Evolutionary conservation across 2,113 vertebrate genomes (phyloP), one percentile per base, ranked within the genome.

Genomic region (Gallinago paraguaiae): DNA sequence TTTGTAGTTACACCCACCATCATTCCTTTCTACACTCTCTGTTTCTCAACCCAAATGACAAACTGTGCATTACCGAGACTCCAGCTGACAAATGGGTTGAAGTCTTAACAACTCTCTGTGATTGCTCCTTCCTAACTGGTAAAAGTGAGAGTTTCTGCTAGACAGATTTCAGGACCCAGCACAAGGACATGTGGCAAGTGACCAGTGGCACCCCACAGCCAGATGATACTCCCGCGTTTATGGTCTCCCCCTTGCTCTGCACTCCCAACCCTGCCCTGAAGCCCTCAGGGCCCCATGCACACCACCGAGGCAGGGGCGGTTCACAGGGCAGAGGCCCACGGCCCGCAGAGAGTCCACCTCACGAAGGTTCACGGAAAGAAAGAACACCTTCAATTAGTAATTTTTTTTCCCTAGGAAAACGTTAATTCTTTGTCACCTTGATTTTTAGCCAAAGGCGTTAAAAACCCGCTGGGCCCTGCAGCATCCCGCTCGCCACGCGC

Each of bases 91-190:
- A 4, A 5, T 0, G 2, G 27, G 27, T 0, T 2, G 3, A 20
- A 12, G 17, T 0, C 12, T 5, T 50, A 5, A 3, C 22, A 11
- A 7, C 5, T 0, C 33, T 1, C 10, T 0, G 24, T 0, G 43
- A 43, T 13, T 7, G 11, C 37, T 37, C 31, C 27, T 2, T 2
- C 3, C 0, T 9, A 30, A 6, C 3, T 0, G 15, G 2, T 0
- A 0, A 3, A 15, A 0, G 11, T 5, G 0, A 0, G 6, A 19
- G 27, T 5, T 20, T 24, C 7, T 5, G 6, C 48, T 3, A 0
- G 7, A 17, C 4, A 20, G 4, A 10, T 7, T 10, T 6, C 1
- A 19, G 13, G 10, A 5, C 10, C 2, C 22, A 16, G n/a, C 54
- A 9, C 39, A 2, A 25, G 3, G 23, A 11, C 14, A 9, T 0